A percentile compares a stretch with the other conserved stretches of the same genome.
Evolutionary conservation across 2,113 vertebrate species (phyloP).

Genomic region (Archocentrus centrarchus): DNA sequence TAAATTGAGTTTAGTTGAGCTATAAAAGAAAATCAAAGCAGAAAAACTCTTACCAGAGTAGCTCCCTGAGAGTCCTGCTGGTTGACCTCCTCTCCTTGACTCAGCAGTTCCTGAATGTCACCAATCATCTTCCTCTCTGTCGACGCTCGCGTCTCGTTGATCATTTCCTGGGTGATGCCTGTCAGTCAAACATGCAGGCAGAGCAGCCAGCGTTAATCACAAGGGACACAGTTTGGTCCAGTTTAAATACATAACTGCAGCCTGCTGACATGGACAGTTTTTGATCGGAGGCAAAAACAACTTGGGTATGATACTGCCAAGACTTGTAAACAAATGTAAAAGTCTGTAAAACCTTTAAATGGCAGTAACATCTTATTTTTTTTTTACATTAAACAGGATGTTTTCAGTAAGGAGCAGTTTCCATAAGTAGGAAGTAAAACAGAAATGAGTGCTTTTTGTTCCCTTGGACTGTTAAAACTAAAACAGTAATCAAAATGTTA

Average conservation of each 20-base stretch:
- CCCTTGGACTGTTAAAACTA: not conserved
- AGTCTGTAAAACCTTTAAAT: not conserved
- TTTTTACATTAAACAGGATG: not conserved
- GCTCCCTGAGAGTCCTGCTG: constrained; percentile 91
- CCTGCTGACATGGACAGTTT: not conserved
- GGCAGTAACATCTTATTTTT: not conserved
- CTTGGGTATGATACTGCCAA: not conserved
- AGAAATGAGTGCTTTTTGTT: fast-evolving
- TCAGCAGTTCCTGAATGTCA: constrained; percentile 90
- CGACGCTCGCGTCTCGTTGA: constrained; percentile 93
- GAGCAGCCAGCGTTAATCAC: not conserved
- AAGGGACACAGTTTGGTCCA: not conserved
- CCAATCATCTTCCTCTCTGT: constrained; percentile 91
- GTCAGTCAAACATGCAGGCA: constrained; percentile 50
- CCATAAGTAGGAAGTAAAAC: not conserved
- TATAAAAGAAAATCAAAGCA: not conserved
- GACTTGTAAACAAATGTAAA: not conserved
- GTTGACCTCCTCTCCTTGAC: constrained; percentile 88
- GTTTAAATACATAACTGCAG: not conserved
- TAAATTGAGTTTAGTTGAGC: not conserved
- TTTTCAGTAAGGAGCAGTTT: not conserved
- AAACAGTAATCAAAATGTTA: too few species aligned
- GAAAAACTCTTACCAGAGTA: constrained; percentile 84
- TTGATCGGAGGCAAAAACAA: not conserved
- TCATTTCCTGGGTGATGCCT: constrained; percentile 98